These are phyloP conservation scores for Eustalomyia histrio DNA, from an alignment of 2,888 invertebrate species.

Conservation along the genomic window DNA sequence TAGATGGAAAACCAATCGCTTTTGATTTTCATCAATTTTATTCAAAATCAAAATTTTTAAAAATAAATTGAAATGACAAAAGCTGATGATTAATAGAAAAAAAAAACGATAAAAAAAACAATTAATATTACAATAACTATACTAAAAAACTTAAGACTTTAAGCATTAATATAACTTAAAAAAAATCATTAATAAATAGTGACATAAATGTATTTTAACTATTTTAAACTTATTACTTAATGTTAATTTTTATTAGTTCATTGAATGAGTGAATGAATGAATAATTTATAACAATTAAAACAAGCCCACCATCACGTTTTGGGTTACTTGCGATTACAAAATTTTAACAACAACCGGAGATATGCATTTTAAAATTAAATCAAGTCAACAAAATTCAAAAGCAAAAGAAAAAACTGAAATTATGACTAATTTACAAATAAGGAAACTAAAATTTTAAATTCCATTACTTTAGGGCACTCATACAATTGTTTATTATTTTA, in stretches of 20 bases:
- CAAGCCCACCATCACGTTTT: conserved; percentile 56
- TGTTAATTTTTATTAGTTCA: not conserved
- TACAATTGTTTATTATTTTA: not conserved
- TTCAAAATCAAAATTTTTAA: no score
- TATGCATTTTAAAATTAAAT: conserved; percentile 23
- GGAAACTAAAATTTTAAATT: conserved; percentile 38
- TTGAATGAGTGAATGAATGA: conserved; percentile 8
- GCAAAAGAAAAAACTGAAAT: conserved; percentile 33
- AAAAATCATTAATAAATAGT: not conserved
- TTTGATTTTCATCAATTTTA: no score
- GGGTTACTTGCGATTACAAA: not conserved
- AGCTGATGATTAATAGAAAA: no score
- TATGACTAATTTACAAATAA: conserved; percentile 59
- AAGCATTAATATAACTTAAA: not conserved
- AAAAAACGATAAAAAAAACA: no score
- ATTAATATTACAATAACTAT: not conserved
- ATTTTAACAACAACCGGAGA: conserved; percentile 29
- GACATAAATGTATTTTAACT: conserved; percentile 1
- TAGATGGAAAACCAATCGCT: no score
- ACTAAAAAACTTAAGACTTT: not conserved
- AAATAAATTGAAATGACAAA: no score
- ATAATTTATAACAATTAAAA: conserved; percentile 59
- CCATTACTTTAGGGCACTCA: conserved; percentile 26
- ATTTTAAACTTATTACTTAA: not conserved
- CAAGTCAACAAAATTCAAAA: not conserved